Evolutionary conservation across 1,140 invertebrate genomes (phyloP).

Genomic region (Patella vulgata): DNA sequence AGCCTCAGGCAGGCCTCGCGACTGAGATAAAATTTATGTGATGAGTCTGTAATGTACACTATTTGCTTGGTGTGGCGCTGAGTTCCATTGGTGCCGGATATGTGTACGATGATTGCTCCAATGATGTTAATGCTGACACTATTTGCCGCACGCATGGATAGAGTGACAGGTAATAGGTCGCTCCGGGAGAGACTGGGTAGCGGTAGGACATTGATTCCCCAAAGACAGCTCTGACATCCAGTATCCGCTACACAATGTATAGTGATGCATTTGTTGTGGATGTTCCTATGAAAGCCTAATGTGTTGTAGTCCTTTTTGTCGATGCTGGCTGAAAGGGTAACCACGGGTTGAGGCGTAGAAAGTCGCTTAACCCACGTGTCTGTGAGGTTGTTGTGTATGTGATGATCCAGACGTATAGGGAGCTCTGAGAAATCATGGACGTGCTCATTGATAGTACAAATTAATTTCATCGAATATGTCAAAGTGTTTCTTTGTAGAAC

Average conservation of each 20-base stretch:
- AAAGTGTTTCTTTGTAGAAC: too few relatives aligned
- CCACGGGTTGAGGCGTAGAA: too few relatives aligned
- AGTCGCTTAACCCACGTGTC: too few relatives aligned
- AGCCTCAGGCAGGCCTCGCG: conserved; percentile 24
- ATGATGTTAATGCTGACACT: conserved; percentile 23
- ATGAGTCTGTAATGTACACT: conserved; percentile 19
- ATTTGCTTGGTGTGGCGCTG: conserved; percentile 19
- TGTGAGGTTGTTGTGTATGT: too few relatives aligned
- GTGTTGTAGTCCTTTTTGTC: too few relatives aligned
- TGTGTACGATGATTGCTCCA: conserved; percentile 14
- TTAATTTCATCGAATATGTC: too few relatives aligned
- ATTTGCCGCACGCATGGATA: conserved; percentile 26
- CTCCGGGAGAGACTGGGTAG: conserved; percentile 18
- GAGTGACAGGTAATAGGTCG: conserved; percentile 30
- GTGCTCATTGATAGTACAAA: too few relatives aligned
- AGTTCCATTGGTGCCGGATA: conserved; percentile 10
- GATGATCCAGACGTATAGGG: too few relatives aligned
- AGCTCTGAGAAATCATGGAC: too few relatives aligned
- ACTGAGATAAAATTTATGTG: conserved; percentile 25
- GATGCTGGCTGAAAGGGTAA: too few relatives aligned
- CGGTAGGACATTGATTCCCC: conserved; percentile 32
- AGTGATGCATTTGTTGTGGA: too few relatives aligned
- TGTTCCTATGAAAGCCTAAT: too few relatives aligned
- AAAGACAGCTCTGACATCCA: conserved; percentile 32
- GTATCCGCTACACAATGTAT: conserved; percentile 34